Conservation (phyloP, 2,888 invertebrate species). For the Synergus itoensis region DNA sequence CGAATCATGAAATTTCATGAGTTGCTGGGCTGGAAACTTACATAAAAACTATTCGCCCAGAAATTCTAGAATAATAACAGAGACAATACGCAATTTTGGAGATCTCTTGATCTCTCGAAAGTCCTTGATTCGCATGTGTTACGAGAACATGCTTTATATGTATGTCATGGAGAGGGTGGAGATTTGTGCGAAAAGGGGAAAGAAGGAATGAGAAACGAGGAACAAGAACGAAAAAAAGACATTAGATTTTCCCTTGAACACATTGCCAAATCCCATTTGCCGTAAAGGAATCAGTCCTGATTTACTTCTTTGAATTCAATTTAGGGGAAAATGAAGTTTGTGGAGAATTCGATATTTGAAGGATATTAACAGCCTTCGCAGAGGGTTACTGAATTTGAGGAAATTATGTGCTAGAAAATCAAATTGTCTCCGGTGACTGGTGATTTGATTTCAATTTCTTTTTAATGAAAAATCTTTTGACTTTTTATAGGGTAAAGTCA, state of each 20-base stretch:
- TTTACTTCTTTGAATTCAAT: constrained; percentile 32
- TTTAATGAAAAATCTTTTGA: background rate
- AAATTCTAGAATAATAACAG: background rate
- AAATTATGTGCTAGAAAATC: background rate
- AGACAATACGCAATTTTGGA: too few relatives aligned
- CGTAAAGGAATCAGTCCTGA: constrained; percentile 23
- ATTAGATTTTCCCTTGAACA: constrained; percentile 1
- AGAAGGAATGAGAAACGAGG: background rate
- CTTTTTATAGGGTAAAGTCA: background rate
- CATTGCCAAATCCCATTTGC: constrained; percentile 29
- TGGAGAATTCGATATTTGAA: constrained; percentile 19
- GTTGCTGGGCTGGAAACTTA: background rate
- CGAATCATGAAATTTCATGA: background rate
- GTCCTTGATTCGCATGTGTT: background rate
- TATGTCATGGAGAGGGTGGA: background rate
- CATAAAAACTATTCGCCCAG: background rate
- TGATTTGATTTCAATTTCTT: background rate
- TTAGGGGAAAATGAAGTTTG: constrained; percentile 16
- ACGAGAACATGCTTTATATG: background rate
- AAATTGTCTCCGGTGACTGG: background rate
- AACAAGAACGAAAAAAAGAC: background rate
- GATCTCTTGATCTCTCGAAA: background rate
- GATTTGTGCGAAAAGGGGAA: constrained; percentile 4
- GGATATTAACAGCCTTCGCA: constrained; percentile 4
- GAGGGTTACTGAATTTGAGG: constrained; percentile 22